Percentiles rank a stretch among this genome's conserved stretches.
These are phyloP conservation scores for Megastigmus dorsalis DNA, from an alignment of 2,888 invertebrate genomes.

Conservation along the genomic window DNA sequence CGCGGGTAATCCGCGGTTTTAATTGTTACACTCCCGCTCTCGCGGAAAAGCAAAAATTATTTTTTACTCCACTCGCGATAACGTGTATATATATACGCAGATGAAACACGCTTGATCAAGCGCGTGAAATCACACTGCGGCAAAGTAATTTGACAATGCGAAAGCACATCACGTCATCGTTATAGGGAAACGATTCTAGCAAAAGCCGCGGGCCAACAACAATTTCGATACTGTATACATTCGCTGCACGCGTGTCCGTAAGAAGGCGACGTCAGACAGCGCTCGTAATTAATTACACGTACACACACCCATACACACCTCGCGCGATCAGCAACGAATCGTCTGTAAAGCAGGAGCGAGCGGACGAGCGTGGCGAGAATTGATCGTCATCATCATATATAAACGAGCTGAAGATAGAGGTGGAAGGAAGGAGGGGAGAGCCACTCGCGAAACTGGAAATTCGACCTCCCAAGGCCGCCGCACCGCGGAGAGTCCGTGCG, in stretches of 20 bases:
- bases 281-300: constrained; percentile 11
- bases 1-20: no score
- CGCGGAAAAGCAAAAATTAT: no score
- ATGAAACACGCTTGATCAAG: no score
- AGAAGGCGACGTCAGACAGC: constrained; percentile 10
- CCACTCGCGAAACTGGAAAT: constrained; percentile 44
- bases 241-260: background rate
- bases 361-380: constrained; percentile 9
- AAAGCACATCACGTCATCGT: background rate
- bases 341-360: background rate
- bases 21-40: no score
- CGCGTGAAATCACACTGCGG: no score
- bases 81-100: no score
- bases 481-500: no score
- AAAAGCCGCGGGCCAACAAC: background rate
- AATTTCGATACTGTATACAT: background rate
- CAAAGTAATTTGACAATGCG: background rate
- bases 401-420: background rate
- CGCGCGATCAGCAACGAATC: constrained; percentile 12
- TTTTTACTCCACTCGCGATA: background rate
- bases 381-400: constrained; percentile 17
- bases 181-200: background rate
- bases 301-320: background rate
- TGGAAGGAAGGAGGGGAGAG: background rate
- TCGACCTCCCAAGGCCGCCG: constrained; percentile 51